These are phyloP conservation scores for Goniozus legneri DNA, from an alignment of 1,140 invertebrate species.

Conservation along the genomic window DNA sequence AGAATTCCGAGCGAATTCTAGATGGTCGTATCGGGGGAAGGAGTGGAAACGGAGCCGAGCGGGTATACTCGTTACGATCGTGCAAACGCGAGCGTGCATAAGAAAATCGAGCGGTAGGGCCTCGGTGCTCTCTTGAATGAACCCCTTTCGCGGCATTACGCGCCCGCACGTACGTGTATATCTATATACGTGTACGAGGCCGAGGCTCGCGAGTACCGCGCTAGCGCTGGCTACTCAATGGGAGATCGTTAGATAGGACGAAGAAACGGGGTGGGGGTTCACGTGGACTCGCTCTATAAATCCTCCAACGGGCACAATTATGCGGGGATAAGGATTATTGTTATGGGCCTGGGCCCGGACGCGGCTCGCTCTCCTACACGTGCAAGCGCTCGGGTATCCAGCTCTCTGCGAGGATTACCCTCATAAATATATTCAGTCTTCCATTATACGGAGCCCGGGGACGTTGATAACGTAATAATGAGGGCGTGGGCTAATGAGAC, in stretches of 20 bases:
- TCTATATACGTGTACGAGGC: no score
- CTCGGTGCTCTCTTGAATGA: conserved; percentile 31
- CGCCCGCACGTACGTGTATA: no score
- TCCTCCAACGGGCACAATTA: conserved; percentile 47
- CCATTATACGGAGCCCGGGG: conserved; percentile 32
- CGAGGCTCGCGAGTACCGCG: conserved; percentile 18
- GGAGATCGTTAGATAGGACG: conserved; percentile 46
- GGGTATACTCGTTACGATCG: no score
- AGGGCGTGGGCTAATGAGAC: conserved; percentile 40
- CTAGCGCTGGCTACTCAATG: conserved; percentile 33
- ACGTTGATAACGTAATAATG: conserved; percentile 48
- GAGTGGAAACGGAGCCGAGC: no score
- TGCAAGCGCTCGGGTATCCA: no score
- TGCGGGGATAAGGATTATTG: conserved; percentile 46
- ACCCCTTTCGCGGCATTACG: conserved; percentile 22
- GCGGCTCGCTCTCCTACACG: conserved; percentile 18
- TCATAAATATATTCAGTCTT: conserved; percentile 39
- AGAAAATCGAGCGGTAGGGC: no score
- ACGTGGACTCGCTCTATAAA: conserved; percentile 42
- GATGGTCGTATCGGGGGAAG: conserved; percentile 5
- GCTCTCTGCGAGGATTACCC: conserved; percentile 25
- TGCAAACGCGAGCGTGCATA: no score
- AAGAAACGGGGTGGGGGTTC: no score
- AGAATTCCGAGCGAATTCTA: conserved; percentile 9
- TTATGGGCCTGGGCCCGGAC: conserved; percentile 22